These are phyloP conservation scores for Sphaeridia pumilis DNA, from an alignment of 2,888 invertebrate genomes.

Conservation along the genomic window DNA sequence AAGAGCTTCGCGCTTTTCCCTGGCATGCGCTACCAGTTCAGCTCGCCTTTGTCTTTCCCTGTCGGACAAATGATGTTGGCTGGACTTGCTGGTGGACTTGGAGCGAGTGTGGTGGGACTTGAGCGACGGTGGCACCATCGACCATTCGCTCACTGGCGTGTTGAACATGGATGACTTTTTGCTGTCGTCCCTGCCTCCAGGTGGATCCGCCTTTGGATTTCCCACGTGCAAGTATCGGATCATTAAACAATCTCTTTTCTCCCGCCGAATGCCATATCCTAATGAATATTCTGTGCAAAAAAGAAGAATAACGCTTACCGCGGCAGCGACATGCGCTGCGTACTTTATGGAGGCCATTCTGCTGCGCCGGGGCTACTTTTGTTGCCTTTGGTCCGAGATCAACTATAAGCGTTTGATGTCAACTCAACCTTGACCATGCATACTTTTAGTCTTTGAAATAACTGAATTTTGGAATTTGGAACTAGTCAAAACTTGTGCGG, in stretches of 20 bases:
- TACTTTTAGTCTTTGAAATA: too few relatives aligned
- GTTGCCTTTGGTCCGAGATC: too few relatives aligned
- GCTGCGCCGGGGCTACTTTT: too few relatives aligned
- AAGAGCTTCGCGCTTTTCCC: conserved; percentile 20
- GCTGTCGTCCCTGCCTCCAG: conserved; percentile 12
- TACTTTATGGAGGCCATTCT: conserved; percentile 16
- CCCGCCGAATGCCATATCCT: neutral
- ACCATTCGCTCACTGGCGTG: conserved; percentile 14
- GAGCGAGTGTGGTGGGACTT: conserved; percentile 5
- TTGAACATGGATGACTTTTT: conserved; percentile 14
- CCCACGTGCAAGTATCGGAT: neutral
- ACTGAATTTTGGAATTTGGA: too few relatives aligned
- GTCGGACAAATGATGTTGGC: conserved; percentile 12
- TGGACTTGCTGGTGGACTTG: conserved; percentile 1
- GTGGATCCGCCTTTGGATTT: conserved; percentile 6
- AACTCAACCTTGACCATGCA: too few relatives aligned
- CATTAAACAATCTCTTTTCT: neutral
- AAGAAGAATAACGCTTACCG: conserved; percentile 5
- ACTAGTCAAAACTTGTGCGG: too few relatives aligned
- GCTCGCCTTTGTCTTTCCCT: conserved; percentile 15
- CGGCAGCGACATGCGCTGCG: conserved; percentile 13
- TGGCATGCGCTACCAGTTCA: conserved; percentile 15
- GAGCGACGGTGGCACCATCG: conserved; percentile 15
- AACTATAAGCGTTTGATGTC: too few relatives aligned
- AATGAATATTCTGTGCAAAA: neutral